Conservation (phyloP, 2,113 vertebrate species). For the Microtus ochrogaster region DNA sequence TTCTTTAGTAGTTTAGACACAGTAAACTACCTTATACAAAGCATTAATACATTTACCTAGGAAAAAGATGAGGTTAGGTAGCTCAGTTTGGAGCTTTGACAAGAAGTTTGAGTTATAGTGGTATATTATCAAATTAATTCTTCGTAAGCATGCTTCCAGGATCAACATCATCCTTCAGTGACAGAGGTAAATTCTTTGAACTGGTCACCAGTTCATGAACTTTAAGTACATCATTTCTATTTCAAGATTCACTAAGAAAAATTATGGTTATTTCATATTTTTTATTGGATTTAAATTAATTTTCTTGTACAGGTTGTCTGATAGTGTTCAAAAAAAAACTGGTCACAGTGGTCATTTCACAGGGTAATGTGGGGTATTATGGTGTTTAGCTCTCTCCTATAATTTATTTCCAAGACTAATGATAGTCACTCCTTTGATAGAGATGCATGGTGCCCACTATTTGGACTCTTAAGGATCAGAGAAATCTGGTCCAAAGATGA, state of each 20-base stretch:
- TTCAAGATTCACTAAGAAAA: not conserved
- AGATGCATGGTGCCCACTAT: not conserved
- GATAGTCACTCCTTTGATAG: not conserved
- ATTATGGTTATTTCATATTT: not conserved
- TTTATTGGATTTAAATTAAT: not conserved
- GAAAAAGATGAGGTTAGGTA: not conserved
- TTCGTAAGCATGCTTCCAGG: not conserved
- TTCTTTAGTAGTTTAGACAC: not conserved
- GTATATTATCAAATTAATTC: slow-evolving; percentile 15
- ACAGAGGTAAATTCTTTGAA: slow-evolving; percentile 8
- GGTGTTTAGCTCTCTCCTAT: not conserved
- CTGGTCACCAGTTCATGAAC: not conserved
- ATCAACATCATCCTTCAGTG: not conserved
- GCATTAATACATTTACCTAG: not conserved
- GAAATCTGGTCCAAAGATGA: not conserved
- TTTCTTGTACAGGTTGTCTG: not conserved
- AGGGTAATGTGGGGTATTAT: not conserved
- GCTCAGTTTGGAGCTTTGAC: not conserved
- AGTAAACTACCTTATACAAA: not conserved
- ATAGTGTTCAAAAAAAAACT: not conserved
- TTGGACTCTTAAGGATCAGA: not conserved
- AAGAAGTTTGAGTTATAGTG: not conserved
- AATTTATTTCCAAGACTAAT: not conserved
- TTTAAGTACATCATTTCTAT: not conserved
- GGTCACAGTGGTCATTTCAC: not conserved